Evolutionary conservation across 2,888 invertebrate genomes (phyloP).

Genomic region (Nemotelus nigrinus): DNA sequence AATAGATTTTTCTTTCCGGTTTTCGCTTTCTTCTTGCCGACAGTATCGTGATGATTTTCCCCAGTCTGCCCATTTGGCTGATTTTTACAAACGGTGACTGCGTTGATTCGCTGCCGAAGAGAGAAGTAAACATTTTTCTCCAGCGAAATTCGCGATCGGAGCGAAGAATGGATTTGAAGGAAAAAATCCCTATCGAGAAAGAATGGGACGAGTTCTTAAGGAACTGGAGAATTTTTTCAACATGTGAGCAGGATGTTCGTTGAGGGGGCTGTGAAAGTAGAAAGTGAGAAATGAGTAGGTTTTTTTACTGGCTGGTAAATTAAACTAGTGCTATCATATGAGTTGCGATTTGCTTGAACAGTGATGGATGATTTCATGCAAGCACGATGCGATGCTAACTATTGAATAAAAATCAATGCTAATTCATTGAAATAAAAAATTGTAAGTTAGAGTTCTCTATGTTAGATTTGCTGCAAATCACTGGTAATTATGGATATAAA

Average conservation of each 20-base stretch:
- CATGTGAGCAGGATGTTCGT: background rate
- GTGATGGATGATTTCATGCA: background rate
- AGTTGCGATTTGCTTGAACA: constrained; percentile 29
- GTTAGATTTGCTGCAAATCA: too few species aligned
- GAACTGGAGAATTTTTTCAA: constrained; percentile 26
- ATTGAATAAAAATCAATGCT: too few species aligned
- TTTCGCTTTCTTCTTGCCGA: constrained; percentile 24
- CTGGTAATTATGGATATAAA: too few species aligned
- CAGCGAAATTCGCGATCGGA: background rate
- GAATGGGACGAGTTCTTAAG: constrained; percentile 38
- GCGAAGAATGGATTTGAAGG: background rate
- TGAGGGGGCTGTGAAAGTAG: background rate
- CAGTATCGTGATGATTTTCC: constrained; percentile 2
- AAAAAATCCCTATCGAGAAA: constrained; percentile 23
- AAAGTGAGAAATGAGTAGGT: background rate
- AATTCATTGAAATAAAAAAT: too few species aligned
- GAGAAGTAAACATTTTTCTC: background rate
- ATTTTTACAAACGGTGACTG: too few species aligned
- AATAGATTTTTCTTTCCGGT: constrained; percentile 10
- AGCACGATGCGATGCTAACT: too few species aligned
- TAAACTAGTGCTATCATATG: constrained; percentile 34
- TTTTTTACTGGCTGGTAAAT: background rate
- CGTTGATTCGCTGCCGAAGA: background rate
- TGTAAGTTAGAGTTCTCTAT: too few species aligned
- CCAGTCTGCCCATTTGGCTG: background rate